Evolutionary conservation across 2,797 vertebrate genomes (phyloP).

Genomic region (Monodelphis domestica): DNA sequence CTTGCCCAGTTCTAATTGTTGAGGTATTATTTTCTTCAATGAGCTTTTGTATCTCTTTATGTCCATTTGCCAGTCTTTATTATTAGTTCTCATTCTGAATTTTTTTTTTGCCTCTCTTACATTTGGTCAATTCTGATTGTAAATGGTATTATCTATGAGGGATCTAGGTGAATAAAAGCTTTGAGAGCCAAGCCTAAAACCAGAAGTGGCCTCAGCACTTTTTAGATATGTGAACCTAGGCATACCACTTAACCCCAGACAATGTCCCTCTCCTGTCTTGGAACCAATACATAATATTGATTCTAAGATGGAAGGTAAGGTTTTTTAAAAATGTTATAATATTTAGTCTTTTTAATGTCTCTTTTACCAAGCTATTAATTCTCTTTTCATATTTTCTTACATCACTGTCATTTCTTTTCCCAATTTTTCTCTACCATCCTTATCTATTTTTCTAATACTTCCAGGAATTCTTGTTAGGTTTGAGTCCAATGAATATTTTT

Average conservation of each 20-base stretch:
- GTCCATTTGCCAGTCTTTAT: too few relatives aligned
- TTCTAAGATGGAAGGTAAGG: too few relatives aligned
- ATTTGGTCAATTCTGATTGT: neutral
- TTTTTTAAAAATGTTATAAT: neutral
- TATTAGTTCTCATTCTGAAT: too few relatives aligned
- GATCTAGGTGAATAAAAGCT: too few relatives aligned
- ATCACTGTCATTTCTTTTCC: neutral
- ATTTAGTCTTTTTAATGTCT: neutral
- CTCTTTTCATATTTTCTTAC: neutral
- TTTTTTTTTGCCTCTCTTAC: neutral
- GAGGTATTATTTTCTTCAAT: neutral
- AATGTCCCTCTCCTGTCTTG: too few relatives aligned
- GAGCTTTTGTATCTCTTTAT: neutral
- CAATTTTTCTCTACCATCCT: neutral
- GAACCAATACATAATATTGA: too few relatives aligned
- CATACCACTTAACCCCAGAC: too few relatives aligned
- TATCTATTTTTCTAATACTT: neutral
- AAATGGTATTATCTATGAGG: neutral
- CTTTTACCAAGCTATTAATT: neutral
- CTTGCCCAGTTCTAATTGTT: neutral
- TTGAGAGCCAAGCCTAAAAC: too few relatives aligned
- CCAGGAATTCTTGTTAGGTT: neutral
- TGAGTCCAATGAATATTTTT: neutral
- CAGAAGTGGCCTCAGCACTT: too few relatives aligned
- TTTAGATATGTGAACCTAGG: too few relatives aligned